phyloP scores from a whole-genome alignment of 2,113 vertebrate genomes.

The Silurus meridionalis region DNA sequence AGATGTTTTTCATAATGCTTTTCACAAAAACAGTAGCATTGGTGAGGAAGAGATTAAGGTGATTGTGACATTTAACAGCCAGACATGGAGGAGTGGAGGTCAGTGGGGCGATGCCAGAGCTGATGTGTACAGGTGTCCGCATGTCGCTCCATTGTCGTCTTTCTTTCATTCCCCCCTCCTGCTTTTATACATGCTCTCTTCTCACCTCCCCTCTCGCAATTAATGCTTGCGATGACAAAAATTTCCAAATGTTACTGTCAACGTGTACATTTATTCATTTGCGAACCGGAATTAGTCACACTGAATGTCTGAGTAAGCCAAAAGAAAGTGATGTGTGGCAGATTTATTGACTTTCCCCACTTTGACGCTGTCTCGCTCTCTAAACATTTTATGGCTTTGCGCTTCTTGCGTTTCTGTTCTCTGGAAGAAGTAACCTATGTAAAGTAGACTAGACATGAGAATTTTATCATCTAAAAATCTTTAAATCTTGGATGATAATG shows the following conservation, averaged over 20 bases:
- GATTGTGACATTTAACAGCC: conserved; percentile 27
- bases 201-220: conserved; percentile 10
- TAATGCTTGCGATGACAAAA: conserved; percentile 47
- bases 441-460: neutral
- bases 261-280: conserved; percentile 50
- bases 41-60: conserved; percentile 6
- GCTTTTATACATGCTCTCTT: neutral
- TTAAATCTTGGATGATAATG: neutral
- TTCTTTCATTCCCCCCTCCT: conserved; percentile 2
- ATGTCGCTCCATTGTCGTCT: conserved; percentile 30
- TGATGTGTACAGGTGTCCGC: conserved; percentile 38
- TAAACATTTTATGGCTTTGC: neutral
- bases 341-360: conserved; percentile 18
- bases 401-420: neutral
- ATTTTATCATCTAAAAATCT: neutral
- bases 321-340: conserved; percentile 13
- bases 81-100: conserved; percentile 7
- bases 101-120: neutral
- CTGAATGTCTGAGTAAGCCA: conserved; percentile 43
- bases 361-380: neutral
- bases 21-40: neutral
- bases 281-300: conserved; percentile 50
- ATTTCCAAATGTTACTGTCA: conserved; percentile 52
- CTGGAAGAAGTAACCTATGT: neutral
- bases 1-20: conserved; percentile 13